These are phyloP conservation scores for Sceloporus undulatus DNA, from an alignment of 2,113 vertebrate species.

Conservation along the genomic window DNA sequence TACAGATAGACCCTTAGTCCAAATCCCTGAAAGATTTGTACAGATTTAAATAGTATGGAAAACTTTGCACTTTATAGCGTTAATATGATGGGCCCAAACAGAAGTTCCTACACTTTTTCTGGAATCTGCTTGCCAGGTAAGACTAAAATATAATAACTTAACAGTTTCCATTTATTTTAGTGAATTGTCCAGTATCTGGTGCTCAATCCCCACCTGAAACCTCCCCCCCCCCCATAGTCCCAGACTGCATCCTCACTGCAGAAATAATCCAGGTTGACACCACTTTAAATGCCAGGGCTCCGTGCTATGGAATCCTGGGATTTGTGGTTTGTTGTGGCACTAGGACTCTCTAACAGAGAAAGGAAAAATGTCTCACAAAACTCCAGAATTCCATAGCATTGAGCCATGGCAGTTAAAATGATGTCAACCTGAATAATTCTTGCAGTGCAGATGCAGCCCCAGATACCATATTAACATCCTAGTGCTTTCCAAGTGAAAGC, in stretches of 20 bases:
- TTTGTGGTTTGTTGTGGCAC: too few species aligned
- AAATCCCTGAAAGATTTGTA: not conserved
- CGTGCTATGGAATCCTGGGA: too few species aligned
- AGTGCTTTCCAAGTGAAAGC: not conserved
- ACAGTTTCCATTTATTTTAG: not conserved
- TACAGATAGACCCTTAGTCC: too few species aligned
- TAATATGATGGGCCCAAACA: not conserved
- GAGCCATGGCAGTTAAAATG: too few species aligned
- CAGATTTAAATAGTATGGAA: not conserved
- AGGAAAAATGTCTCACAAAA: too few species aligned
- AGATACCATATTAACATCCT: not conserved
- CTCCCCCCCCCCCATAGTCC: not conserved
- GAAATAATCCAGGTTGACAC: too few species aligned
- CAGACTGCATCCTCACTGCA: too few species aligned
- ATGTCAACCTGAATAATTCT: too few species aligned
- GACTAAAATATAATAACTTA: not conserved
- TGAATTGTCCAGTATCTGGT: not conserved
- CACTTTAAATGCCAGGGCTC: too few species aligned
- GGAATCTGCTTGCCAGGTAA: not conserved
- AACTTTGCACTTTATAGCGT: not conserved
- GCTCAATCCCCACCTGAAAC: not conserved
- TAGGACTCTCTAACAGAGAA: too few species aligned
- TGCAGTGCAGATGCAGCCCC: too few species aligned
- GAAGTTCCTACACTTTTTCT: not conserved
- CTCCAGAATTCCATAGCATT: too few species aligned